Evolutionary conservation across 2,797 vertebrate species (phyloP), one percentile per base, ranked within the genome.

Genomic region (Channa striata): DNA sequence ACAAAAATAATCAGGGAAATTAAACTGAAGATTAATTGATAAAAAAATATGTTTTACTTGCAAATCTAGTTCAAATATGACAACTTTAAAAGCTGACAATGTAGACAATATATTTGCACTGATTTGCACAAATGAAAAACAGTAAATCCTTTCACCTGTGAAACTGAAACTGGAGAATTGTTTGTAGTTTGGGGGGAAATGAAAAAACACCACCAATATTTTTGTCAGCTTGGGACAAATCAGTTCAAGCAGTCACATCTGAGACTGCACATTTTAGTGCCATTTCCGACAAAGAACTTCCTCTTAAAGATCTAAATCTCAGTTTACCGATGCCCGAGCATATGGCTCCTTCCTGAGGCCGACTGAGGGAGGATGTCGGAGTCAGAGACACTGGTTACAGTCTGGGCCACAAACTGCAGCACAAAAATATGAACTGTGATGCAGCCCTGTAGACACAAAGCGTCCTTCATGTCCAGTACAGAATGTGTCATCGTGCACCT

Each of bases 391-490:
- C 0, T 73, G 61, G 68, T 74, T 59, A 65, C 63, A 61, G 63
- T 49, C 37, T 42, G 58, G 36, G 56, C 42, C 17, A 59, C 30
- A 53, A 69, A 20, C 48, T 67, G 59, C 70, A 53, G 72, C 83
- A 86, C 80, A 86, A 80, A 86, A 78, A 77, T 33, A 30, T 21
- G 8, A 59, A 57, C 37, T 20, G 48, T 59, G 70, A 30, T 52
- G 6, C 63, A 23, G 80, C 65, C 60, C 63, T 59, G 73, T 82
- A 83, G 81, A 85, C 84, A 86, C 82, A 84, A 85, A 84, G 83
- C 87, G 19, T 20, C 53, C 74, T 53, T 30, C 14, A 34, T 12
- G 23, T 43, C 46, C 59, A 42, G 51, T 19, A n/a, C 25, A 6
- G 54, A 30, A 43, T 66, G 25, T 48, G 62, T 43, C 51, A 39